phyloP scores from a whole-genome alignment of 92 coral and sea anemone species.

The Virgularia gustaviana region DNA sequence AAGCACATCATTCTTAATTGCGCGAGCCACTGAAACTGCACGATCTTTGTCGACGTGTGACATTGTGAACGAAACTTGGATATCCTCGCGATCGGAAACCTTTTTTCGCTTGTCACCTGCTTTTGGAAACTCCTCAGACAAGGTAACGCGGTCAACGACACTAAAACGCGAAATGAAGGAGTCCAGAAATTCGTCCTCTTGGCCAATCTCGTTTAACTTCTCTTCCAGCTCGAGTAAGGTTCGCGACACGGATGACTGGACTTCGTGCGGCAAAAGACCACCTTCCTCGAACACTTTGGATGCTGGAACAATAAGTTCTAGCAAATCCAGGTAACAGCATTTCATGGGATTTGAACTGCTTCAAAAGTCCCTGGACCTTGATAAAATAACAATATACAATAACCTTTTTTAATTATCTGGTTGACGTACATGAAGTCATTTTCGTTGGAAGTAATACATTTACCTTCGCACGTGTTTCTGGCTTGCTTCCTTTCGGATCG shows the following conservation, averaged over 20 bases:
- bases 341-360: conserved; percentile 1
- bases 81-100: background rate
- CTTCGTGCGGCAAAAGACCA: too few species aligned
- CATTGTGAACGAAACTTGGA: background rate
- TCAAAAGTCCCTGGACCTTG: conserved; percentile 1
- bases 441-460: too few species aligned
- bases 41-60: background rate
- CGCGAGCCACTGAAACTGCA: background rate
- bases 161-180: background rate
- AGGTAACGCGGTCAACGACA: background rate
- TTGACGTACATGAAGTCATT: too few species aligned
- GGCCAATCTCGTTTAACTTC: background rate
- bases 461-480: background rate
- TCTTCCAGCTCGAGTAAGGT: background rate
- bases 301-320: too few species aligned
- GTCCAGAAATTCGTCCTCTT: background rate
- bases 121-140: background rate
- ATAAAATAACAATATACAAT: too few species aligned
- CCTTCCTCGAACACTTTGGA: too few species aligned
- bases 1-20: background rate
- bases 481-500: conserved; percentile 2
- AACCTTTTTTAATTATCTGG: too few species aligned
- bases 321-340: background rate
- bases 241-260: too few species aligned
- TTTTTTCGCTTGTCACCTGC: conserved; percentile 8